A percentile compares a stretch with the other conserved stretches of the same genome.
These are phyloP conservation scores for Arnoldichthys spilopterus DNA, from an alignment of 2,797 vertebrate genomes.

Conservation along the genomic window DNA sequence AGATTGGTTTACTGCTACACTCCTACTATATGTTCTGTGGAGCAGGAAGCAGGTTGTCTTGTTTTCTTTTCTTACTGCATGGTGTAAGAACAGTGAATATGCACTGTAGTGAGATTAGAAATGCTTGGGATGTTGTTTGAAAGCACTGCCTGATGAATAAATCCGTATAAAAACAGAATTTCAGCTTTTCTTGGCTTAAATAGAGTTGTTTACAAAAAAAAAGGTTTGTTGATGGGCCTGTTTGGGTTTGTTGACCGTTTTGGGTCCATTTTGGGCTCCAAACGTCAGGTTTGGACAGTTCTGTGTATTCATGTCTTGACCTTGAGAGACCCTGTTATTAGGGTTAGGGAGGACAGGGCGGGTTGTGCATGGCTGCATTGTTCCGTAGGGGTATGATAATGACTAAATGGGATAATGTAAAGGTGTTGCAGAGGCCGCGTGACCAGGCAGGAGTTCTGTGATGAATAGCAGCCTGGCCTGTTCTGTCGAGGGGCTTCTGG, in stretches of 20 bases:
- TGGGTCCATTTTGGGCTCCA: too few relatives aligned
- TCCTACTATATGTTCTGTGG: too few relatives aligned
- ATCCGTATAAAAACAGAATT: neutral
- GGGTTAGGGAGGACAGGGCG: conserved; percentile 25
- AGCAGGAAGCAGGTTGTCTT: too few relatives aligned
- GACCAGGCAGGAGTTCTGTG: conserved; percentile 47
- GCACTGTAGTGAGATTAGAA: neutral
- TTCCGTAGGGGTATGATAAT: conserved; percentile 69
- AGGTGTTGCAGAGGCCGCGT: conserved; percentile 72
- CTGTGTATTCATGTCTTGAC: too few relatives aligned
- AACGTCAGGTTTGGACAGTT: too few relatives aligned
- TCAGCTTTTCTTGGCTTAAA: too few relatives aligned
- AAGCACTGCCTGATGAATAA: neutral
- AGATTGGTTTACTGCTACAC: too few relatives aligned
- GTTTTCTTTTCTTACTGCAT: neutral
- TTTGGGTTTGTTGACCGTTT: too few relatives aligned
- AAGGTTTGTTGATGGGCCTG: too few relatives aligned
- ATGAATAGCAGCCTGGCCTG: neutral
- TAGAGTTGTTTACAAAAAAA: too few relatives aligned
- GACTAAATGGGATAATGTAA: conserved; percentile 75
- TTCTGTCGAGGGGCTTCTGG: conserved; percentile 40
- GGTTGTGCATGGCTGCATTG: conserved; percentile 18
- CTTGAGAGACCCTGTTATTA: neutral
- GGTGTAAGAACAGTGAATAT: neutral
- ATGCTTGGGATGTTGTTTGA: neutral